Percentiles rank a stretch among this genome's conserved stretches.
phyloP scores from a whole-genome alignment of 2,113 vertebrate genomes.

The Platysteira castanea region DNA sequence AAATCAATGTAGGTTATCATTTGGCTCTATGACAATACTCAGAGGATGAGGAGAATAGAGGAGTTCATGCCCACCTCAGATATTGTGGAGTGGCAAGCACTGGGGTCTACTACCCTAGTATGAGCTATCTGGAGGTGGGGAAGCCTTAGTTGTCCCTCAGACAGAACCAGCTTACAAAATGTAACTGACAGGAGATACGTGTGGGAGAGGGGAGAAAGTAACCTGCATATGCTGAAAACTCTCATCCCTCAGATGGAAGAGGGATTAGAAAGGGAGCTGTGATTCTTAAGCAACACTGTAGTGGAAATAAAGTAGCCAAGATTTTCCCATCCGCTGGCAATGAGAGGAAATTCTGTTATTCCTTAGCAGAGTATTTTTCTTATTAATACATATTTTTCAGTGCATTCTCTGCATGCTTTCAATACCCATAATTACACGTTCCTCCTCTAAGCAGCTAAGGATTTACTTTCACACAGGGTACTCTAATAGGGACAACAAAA shows the following conservation, averaged over 20 bases:
- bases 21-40: not conserved
- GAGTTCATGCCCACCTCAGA: not conserved
- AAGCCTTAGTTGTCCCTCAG: not conserved
- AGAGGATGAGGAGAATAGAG: not conserved
- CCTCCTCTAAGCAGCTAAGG: not conserved
- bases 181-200: not conserved
- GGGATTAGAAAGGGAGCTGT: not conserved
- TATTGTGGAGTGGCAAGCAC: not conserved
- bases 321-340: not conserved
- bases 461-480: not conserved
- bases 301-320: not conserved
- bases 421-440: not conserved
- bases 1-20: not conserved
- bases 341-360: not conserved
- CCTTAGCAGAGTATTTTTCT: not conserved
- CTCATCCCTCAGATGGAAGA: not conserved
- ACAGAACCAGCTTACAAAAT: not conserved
- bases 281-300: not conserved
- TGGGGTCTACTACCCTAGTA: rapidly evolving
- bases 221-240: not conserved
- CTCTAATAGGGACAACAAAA: not conserved
- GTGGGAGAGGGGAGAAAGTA: not conserved
- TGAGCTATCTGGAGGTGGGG: not conserved
- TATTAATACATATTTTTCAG: not conserved
- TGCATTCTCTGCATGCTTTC: not conserved